These are phyloP conservation scores for Patella caerulea DNA, from an alignment of 2,888 invertebrate species.

Conservation along the genomic window DNA sequence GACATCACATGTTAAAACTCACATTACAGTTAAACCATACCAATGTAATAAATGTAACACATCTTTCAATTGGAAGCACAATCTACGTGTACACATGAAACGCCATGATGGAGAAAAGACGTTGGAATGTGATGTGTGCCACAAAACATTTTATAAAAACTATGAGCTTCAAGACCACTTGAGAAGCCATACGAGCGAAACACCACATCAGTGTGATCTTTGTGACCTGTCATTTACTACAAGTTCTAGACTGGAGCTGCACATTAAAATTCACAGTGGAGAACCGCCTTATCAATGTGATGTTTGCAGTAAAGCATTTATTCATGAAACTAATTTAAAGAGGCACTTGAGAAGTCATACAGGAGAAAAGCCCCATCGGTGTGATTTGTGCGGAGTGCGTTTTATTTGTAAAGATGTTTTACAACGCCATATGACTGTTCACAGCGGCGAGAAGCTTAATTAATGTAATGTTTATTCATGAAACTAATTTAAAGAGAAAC, in stretches of 20 bases:
- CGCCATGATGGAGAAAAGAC: neutral
- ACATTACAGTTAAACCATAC: neutral
- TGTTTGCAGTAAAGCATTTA: neutral
- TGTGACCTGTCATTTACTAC: neutral
- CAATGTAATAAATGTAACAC: neutral
- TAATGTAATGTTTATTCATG: neutral
- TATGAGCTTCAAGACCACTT: neutral
- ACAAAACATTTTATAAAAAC: neutral
- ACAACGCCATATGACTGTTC: neutral
- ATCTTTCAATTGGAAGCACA: neutral
- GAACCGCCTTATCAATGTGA: neutral
- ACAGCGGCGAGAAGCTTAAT: neutral
- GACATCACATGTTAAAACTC: neutral
- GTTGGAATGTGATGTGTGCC: neutral
- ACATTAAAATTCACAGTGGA: constrained; percentile 7
- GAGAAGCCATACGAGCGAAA: neutral
- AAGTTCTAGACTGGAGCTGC: neutral
- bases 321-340: neutral
- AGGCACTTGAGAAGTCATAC: neutral
- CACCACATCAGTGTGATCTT: neutral
- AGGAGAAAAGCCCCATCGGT: neutral
- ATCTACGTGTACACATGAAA: neutral
- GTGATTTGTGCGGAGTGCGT: neutral
- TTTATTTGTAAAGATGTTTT: neutral
- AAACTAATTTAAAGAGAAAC: neutral